phyloP scores from a whole-genome alignment of 2,797 vertebrate genomes.

The Myotis vivesi region DNA sequence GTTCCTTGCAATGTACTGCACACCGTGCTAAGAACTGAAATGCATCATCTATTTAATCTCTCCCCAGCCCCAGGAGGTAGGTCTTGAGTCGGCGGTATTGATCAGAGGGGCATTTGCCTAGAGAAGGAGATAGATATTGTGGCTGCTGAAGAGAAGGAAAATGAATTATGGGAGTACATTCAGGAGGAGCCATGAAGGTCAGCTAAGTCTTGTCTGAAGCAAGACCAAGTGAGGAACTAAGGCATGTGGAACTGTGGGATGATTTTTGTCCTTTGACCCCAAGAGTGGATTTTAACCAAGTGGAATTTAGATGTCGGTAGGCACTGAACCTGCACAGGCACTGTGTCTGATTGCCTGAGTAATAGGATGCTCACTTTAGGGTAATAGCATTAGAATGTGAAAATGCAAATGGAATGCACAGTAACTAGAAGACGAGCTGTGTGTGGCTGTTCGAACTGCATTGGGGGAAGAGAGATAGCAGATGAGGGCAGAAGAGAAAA shows the following conservation, averaged over 20 bases:
- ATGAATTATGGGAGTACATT: neutral
- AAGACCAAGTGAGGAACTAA: neutral
- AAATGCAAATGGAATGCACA: slow-evolving; percentile 39
- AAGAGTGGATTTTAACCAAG: neutral
- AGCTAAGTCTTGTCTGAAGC: neutral
- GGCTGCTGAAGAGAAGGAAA: neutral
- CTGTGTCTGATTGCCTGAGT: neutral
- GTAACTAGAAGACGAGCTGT: neutral
- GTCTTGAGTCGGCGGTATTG: neutral
- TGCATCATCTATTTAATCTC: slow-evolving; percentile 25
- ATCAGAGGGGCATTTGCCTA: neutral
- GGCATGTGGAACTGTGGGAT: neutral
- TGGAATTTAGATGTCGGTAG: neutral
- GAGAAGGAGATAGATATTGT: neutral
- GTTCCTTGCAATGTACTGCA: neutral
- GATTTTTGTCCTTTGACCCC: neutral
- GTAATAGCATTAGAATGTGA: slow-evolving; percentile 36
- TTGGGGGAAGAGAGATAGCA: neutral
- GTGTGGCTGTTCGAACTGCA: neutral
- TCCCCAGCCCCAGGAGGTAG: neutral
- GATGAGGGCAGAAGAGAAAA: neutral
- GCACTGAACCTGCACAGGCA: slow-evolving; percentile 1
- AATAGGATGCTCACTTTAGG: slow-evolving; percentile 33
- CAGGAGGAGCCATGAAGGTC: neutral
- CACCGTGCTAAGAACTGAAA: neutral